A percentile compares a stretch with the other conserved stretches of the same genome.
phyloP scores from a whole-genome alignment of 2,888 invertebrate species.

The Chrysotoxum bicinctum region DNA sequence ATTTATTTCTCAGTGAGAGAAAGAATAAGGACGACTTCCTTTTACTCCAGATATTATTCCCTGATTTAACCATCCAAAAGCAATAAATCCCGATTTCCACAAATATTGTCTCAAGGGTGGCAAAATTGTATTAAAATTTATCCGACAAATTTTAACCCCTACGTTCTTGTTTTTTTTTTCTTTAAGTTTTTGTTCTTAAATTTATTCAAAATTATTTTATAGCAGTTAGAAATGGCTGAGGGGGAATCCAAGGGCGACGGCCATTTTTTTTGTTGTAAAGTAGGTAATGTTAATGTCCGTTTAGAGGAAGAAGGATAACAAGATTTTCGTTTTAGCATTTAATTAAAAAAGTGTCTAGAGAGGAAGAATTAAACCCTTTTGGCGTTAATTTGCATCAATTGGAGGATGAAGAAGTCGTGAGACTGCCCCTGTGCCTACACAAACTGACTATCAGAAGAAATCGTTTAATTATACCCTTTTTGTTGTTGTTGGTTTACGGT shows the following conservation, averaged over 20 bases:
- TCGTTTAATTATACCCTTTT: slow-evolving; percentile 12
- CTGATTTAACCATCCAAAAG: background rate
- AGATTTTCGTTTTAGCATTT: slow-evolving; percentile 56
- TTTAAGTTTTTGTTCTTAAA: background rate
- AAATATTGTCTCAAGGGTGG: background rate
- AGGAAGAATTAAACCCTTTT: slow-evolving; percentile 27
- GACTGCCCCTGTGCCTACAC: background rate
- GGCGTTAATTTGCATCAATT: slow-evolving; percentile 38
- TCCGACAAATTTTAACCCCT: background rate
- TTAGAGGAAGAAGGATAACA: slow-evolving; percentile 20
- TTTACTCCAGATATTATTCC: background rate
- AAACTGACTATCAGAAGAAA: background rate
- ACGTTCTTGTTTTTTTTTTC: background rate
- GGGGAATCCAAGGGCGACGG: background rate
- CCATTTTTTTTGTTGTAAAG: too few relatives aligned
- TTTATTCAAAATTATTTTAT: background rate
- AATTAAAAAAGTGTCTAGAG: slow-evolving; percentile 49
- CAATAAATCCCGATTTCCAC: slow-evolving; percentile 9
- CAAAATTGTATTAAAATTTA: slow-evolving; percentile 9
- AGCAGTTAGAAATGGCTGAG: background rate
- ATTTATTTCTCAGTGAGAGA: background rate
- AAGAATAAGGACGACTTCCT: background rate
- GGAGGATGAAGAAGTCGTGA: background rate
- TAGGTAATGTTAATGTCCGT: background rate
- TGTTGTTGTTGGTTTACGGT: background rate